A percentile compares a stretch with the other conserved stretches of the same genome.
Conservation (phyloP, 2,797 vertebrate species). For the Dryobates pubescens region DNA sequence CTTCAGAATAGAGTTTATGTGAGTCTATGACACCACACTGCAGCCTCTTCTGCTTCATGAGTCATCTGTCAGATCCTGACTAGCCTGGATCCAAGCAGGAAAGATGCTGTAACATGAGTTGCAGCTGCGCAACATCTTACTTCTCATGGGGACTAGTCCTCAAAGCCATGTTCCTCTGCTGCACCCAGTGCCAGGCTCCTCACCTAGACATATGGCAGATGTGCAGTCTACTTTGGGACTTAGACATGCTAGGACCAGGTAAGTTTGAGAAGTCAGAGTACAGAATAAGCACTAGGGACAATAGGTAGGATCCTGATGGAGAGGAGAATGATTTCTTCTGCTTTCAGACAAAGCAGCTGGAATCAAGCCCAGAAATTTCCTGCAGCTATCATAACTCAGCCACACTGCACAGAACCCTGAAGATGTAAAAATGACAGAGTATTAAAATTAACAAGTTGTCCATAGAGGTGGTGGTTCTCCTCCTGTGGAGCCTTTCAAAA, state of each 20-base stretch:
- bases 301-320: not conserved
- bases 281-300: not conserved
- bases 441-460: not conserved
- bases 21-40: rapidly evolving
- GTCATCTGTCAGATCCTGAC: not conserved
- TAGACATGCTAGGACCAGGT: not conserved
- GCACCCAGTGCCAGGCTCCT: not conserved
- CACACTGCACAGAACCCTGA: not conserved
- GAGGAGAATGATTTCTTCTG: not conserved
- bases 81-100: not conserved
- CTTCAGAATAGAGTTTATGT: not conserved
- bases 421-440: not conserved
- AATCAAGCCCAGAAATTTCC: slow-evolving; percentile 27
- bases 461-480: no score
- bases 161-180: not conserved
- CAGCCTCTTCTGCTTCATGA: not conserved
- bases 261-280: not conserved
- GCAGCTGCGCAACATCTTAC: not conserved
- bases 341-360: slow-evolving; percentile 30
- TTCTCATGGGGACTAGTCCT: not conserved
- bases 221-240: not conserved
- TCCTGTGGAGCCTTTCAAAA: no score
- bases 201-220: rapidly evolving
- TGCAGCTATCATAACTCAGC: slow-evolving; percentile 10
- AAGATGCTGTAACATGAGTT: not conserved